Percentiles rank a stretch among this genome's conserved stretches.
Evolutionary conservation across 2,888 invertebrate species (phyloP).

Genomic region (Junonia oenone): DNA sequence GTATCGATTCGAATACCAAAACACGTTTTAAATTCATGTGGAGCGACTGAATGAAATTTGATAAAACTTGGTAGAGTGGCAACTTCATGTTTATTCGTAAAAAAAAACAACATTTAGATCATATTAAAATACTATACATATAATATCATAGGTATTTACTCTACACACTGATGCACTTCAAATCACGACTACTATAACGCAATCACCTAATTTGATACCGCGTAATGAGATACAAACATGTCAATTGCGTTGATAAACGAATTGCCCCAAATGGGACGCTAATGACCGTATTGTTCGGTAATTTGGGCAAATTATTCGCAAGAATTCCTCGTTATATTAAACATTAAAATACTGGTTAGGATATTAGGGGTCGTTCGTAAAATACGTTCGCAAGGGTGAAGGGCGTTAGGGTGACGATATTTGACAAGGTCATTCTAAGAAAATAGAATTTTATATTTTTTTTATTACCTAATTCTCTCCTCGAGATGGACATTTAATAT

Average conservation of each 20-base stretch:
- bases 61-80: neutral
- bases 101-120: too few species aligned
- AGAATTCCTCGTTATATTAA: neutral
- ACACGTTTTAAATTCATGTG: neutral
- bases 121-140: too few species aligned
- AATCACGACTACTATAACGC: constrained; percentile 4
- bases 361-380: too few species aligned
- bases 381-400: too few species aligned
- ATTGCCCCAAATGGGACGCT: constrained; percentile 13
- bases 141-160: neutral
- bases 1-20: neutral
- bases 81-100: too few species aligned
- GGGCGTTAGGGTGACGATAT: too few species aligned
- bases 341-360: neutral
- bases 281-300: constrained; percentile 14
- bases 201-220: constrained; percentile 30
- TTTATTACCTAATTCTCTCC: too few species aligned
- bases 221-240: constrained; percentile 24
- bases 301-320: constrained; percentile 15
- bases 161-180: neutral
- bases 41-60: neutral
- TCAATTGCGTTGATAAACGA: constrained; percentile 19
- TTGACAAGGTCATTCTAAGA: too few species aligned
- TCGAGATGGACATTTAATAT: too few species aligned
- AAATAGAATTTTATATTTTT: too few species aligned